Evolutionary conservation across 2,888 invertebrate species (phyloP), one percentile per base, ranked within the genome.

Genomic region (Drosophila mimica): DNA sequence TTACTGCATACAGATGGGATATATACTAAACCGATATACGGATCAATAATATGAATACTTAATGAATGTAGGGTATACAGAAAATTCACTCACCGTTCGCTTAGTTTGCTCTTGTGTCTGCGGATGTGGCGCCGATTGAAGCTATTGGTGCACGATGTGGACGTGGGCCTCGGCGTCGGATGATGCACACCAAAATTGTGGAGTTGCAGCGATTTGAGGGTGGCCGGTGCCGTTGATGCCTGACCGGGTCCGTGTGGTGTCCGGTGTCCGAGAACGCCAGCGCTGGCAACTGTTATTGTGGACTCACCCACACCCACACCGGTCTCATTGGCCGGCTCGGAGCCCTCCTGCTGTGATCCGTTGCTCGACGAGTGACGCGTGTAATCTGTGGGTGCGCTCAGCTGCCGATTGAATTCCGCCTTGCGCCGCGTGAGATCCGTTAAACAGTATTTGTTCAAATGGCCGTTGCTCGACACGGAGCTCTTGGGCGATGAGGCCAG

Each of bases 341-440:
- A 89, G 61, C 89, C 89, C 68, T 86, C 89, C 62, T 86, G 85
- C 77, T 91, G 90, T 7, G 91, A 90, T 40, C 91, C 90, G 91
- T 91, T 90, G 79, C 91, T 91, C 72, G 86, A 79, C 67, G 88
- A 88, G 71, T 88, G 87, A 33, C 81, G 88, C 3, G 88, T 88
- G 68, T 91, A 92, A 77, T 93, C 93, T 68, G 92, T 93, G 51
- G 93, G 93, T 8, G 93, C 93, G 83, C 93, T 93, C 40, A 93
- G 87, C 85, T 93, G 93, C 66, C 93, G 92, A 91, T 93, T 93
- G 77, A 93, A 93, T 70, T 93, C 93, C 73, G 92, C 92, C 86
- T 93, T 93, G 78, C 93, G 91, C 28, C 92, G 89, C 70, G 91
- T 92, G 52, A 92, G 87, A 76, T 93, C 92, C 74, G 92, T 92